phyloP scores from a whole-genome alignment of 2,888 invertebrate genomes.

The Tyria jacobaeae region DNA sequence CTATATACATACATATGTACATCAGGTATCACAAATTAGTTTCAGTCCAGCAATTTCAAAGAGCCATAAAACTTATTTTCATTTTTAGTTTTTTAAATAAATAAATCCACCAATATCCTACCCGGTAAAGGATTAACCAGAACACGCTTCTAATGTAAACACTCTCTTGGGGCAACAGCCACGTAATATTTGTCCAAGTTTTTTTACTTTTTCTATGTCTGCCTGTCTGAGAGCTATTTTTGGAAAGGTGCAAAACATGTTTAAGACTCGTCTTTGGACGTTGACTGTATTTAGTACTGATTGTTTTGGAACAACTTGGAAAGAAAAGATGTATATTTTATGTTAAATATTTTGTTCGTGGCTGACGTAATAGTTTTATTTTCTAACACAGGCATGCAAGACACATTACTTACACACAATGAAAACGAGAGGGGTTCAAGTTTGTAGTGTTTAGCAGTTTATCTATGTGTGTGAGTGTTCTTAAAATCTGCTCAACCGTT shows the following conservation, averaged over 20 bases:
- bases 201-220: slow-evolving; percentile 60
- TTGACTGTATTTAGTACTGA: slow-evolving; percentile 24
- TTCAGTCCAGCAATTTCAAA: no score
- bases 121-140: slow-evolving; percentile 16
- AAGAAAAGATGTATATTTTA: background rate
- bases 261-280: slow-evolving; percentile 42
- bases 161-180: slow-evolving; percentile 49
- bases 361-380: no score
- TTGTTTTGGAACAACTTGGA: slow-evolving; percentile 8
- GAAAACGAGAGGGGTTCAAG: no score
- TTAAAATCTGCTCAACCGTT: no score
- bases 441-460: no score
- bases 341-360: no score
- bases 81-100: background rate
- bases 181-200: slow-evolving; percentile 56
- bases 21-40: no score
- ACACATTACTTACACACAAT: no score
- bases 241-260: slow-evolving; percentile 53
- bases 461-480: no score
- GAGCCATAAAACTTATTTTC: no score
- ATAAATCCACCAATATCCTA: slow-evolving; percentile 2
- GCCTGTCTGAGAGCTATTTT: slow-evolving; percentile 57
- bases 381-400: no score
- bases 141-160: slow-evolving; percentile 51
- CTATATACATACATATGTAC: no score